Base-by-base conservation (phyloP, 2,888 invertebrate species). In the Noctua janthina region DNA sequence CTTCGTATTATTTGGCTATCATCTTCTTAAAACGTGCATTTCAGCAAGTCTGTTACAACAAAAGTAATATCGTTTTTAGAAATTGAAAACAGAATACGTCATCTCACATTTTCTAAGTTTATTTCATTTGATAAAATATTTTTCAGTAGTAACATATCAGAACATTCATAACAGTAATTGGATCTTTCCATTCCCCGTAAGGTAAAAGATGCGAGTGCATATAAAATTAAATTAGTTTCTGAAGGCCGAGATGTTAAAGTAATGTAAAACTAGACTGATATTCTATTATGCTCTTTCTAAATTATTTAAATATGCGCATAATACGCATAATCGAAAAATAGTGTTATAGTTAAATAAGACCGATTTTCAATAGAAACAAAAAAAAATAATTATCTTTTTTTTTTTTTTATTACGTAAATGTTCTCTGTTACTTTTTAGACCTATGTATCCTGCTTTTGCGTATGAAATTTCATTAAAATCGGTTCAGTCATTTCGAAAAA, bases 141-240 rank as follows among this genome's bases (percentile, higher is more conserved):
- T 77, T 74, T 68, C 35, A 66, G 64, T 15, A 69, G 78, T 68
- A 74, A 70, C 39, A 72, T 78, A 80, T 82, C 72, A 73, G 72
- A 74, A 79, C 17, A 82, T 84, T 74, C 77, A 78, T 75, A 74
- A 51, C 64, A 81, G 68, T 87, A 85, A 87, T 85, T 79, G 86
- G 71, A 85, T 85, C 17, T 87, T 79, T 83, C 88, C 39, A 74
- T 74, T 87, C 70, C 64, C 51, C 64, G 70, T 56, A 74, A 80
- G 35, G 79, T 68, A 74, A 62, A 77, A 78, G 69, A 79, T 56
- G 46, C 46, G 76, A 76, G 67, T 74, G 79, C 62, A 82, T 78
- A 71, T 71, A 69, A 67, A 72, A 80, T 80, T 70, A 74, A 78
- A 74, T 78, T 80, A 76, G 43, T 74, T 49, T 82, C 49, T 46